A percentile compares a stretch with the other conserved stretches of the same genome.
Evolutionary conservation across 2,797 vertebrate species (phyloP).

Genomic region (Sandelia bainsii): DNA sequence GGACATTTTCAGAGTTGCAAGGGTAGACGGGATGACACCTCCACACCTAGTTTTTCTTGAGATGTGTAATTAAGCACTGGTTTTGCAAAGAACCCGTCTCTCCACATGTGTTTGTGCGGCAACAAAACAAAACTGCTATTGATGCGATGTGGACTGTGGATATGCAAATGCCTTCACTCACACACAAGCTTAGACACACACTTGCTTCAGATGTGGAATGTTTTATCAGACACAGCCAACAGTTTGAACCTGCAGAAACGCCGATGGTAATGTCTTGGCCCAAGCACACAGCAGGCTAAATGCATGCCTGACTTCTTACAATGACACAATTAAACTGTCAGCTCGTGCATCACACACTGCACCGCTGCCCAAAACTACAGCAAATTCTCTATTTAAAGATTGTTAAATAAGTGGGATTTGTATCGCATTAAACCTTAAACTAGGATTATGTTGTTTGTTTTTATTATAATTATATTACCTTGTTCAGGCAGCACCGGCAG

Average conservation of each 20-base stretch:
- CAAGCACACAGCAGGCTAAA: neutral
- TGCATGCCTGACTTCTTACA: neutral
- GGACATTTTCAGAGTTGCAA: neutral
- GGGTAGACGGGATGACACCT: neutral
- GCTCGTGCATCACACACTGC: neutral
- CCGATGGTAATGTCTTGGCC: conserved; percentile 2
- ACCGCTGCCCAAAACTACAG: conserved; percentile 4
- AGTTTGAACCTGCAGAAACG: conserved; percentile 1
- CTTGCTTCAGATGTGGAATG: conserved; percentile 35
- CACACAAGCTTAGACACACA: conserved; percentile 23
- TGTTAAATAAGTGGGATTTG: conserved; percentile 1
- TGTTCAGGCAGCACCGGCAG: neutral
- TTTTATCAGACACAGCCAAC: conserved; percentile 17
- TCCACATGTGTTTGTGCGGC: neutral
- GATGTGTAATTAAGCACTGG: neutral
- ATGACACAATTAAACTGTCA: conserved; percentile 25
- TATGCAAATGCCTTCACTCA: conserved; percentile 42
- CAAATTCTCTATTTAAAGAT: conserved; percentile 8
- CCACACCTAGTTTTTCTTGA: conserved; percentile 2
- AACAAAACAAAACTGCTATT: conserved; percentile 5
- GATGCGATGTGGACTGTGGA: neutral
- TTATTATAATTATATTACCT: neutral
- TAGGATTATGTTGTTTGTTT: neutral
- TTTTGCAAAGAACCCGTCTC: neutral
- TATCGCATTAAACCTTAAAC: neutral